These are phyloP conservation scores for Scaptomyza parva DNA, from an alignment of 2,888 invertebrate genomes.

Conservation along the genomic window DNA sequence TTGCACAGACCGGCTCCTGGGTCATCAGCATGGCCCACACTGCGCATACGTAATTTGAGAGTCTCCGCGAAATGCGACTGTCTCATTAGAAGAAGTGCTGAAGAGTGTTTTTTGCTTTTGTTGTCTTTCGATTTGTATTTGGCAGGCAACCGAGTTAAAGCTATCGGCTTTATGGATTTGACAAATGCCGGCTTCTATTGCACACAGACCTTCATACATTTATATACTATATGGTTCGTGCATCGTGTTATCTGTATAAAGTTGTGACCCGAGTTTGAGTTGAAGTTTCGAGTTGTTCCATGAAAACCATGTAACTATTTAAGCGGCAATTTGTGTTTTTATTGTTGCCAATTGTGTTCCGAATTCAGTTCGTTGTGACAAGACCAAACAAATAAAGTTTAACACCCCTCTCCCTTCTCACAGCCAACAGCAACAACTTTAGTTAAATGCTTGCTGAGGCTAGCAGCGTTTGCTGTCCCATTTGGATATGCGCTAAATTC, in stretches of 20 bases:
- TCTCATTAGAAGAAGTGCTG: constrained; percentile 1
- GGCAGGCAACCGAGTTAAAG: not conserved
- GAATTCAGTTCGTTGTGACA: constrained; percentile 27
- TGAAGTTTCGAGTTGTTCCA: constrained; percentile 8
- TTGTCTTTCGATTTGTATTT: too few relatives aligned
- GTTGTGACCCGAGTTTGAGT: constrained; percentile 9
- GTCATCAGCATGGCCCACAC: constrained; percentile 10
- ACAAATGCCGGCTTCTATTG: not conserved
- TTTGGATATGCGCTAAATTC: constrained; percentile 35
- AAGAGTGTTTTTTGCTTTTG: not conserved
- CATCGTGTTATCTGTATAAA: not conserved
- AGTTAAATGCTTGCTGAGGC: constrained; percentile 64
- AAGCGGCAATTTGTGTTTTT: constrained; percentile 80
- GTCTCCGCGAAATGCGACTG: not conserved
- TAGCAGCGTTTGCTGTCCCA: constrained; percentile 32
- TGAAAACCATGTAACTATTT: constrained; percentile 67
- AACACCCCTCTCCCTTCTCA: not conserved
- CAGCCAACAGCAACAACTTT: constrained; percentile 48
- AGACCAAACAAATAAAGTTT: constrained; percentile 36
- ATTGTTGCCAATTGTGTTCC: constrained; percentile 68
- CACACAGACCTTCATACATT: not conserved
- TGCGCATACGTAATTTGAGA: constrained; percentile 41
- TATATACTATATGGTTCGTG: not conserved
- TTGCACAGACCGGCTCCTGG: constrained; percentile 10
- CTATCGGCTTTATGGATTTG: constrained; percentile 1